Conservation (phyloP, 2,888 invertebrate genomes). For the Meloe dianella region DNA sequence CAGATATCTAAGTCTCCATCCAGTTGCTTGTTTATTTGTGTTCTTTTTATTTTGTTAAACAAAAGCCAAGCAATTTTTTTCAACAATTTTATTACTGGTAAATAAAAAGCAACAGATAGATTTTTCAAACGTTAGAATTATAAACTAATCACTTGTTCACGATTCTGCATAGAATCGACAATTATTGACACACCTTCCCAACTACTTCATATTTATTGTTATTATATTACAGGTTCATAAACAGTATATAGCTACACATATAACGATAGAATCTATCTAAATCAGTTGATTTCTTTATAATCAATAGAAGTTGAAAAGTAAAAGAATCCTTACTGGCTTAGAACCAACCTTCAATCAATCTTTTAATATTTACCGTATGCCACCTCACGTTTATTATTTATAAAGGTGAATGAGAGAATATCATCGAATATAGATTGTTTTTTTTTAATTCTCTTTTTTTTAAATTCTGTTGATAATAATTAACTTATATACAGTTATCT, state of each 20-base stretch:
- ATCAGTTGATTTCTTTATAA: slow-evolving; percentile 22
- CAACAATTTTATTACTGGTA: too few species aligned
- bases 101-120: too few species aligned
- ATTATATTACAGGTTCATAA: neutral
- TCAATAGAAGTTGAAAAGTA: slow-evolving; percentile 19
- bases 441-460: neutral
- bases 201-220: slow-evolving; percentile 25
- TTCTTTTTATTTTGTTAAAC: neutral
- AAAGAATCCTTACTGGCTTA: slow-evolving; percentile 29
- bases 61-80: too few species aligned
- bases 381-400: slow-evolving; percentile 21
- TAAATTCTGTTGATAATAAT: slow-evolving; percentile 10
- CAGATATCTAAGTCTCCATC: neutral
- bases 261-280: slow-evolving; percentile 13
- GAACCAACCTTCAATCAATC: slow-evolving; percentile 34
- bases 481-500: slow-evolving; percentile 2
- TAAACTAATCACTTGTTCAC: slow-evolving; percentile 29
- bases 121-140: neutral
- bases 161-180: slow-evolving; percentile 36
- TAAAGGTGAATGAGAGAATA: slow-evolving; percentile 4
- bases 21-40: slow-evolving; percentile 6
- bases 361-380: slow-evolving; percentile 28
- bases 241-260: neutral
- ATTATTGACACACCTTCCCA: slow-evolving; percentile 35
- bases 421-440: neutral